A percentile compares a stretch with the other conserved stretches of the same genome.
Conservation (phyloP, 2,113 vertebrate genomes). For the Platycercus adscitus region DNA sequence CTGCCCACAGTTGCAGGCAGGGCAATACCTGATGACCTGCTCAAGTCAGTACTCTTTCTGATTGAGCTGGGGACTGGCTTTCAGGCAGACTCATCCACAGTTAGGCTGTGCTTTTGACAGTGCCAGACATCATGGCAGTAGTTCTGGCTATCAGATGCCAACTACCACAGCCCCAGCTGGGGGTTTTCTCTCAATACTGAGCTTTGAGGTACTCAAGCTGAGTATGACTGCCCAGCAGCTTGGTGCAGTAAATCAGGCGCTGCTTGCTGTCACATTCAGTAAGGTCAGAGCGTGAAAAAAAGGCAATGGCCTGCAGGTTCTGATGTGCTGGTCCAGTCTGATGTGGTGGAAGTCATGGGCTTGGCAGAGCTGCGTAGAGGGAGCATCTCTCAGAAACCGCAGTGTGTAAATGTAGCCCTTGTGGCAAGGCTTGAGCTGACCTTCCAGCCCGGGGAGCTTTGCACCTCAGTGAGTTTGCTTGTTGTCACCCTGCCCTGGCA, state of each 20-base stretch:
- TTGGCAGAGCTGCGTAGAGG: not conserved
- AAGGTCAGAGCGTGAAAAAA: not conserved
- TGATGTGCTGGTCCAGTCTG: not conserved
- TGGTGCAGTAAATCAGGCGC: not conserved
- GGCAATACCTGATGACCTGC: not conserved
- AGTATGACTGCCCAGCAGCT: not conserved
- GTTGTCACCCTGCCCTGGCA: not conserved
- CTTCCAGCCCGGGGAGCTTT: not conserved
- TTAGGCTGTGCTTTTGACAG: not conserved
- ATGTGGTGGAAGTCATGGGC: not conserved
- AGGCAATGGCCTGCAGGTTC: not conserved
- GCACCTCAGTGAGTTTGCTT: not conserved
- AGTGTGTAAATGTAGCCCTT: not conserved
- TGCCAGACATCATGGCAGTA: not conserved
- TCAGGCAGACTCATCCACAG: not conserved
- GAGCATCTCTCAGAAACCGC: not conserved
- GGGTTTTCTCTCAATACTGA: not conserved
- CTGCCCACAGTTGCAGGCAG: not conserved
- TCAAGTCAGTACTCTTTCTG: not conserved
- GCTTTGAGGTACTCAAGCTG: not conserved
- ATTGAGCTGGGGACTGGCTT: not conserved
- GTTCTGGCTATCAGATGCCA: not conserved
- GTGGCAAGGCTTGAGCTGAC: not conserved
- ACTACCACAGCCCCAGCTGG: not conserved
- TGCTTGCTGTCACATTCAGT: not conserved